Base-by-base conservation (phyloP, 2,113 vertebrate species). In the Physeter macrocephalus region DNA sequence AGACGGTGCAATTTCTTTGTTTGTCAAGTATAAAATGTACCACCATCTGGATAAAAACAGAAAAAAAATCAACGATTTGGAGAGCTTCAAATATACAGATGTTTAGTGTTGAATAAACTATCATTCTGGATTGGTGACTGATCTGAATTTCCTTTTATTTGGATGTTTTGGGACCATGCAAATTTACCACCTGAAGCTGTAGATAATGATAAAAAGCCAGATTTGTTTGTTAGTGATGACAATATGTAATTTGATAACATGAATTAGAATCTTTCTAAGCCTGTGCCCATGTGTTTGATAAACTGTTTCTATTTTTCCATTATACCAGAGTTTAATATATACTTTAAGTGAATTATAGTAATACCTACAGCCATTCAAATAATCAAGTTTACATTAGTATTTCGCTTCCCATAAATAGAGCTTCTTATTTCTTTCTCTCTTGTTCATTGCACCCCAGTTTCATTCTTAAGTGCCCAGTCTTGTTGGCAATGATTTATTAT, bases 1-100 rank as follows among this genome's bases (percentile, higher is more conserved):
- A 81, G 49, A 78, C 62, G 27, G 41, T 83, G 8, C 23, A 90
- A 75, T 75, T 85, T 18, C 82, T 80, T 95, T 96, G 39, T 78
- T 92, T 96, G 23, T 94, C 31, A 94, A 74, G 66, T 90, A 27
- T 86, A 85, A 94, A 77, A 43, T 69, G 36, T 10, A 95, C 59
- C 5, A 93, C n/a, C 67, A 93, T 89, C 88, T 97, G 69, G 90
- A 95, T 93, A 75, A 88, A 93, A 97, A 90, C 31, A 72, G 4
- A 36, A 95, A 81, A 72, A 77, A 52, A 88, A 85, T 25, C 21
- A 86, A 71, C 54, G 17, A 91, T 91, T 90, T 96, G 41, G 91
- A 95, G 59, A 64, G 31, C 11, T 96, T 91, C 71, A 89, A 87
- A 94, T 85, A 93, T 91, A 72, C 52, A 89, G 64, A 95, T 90